Percentiles rank a stretch among this genome's conserved stretches.
Evolutionary conservation across 2,113 vertebrate genomes (phyloP).

Genomic region (Alligator sinensis): DNA sequence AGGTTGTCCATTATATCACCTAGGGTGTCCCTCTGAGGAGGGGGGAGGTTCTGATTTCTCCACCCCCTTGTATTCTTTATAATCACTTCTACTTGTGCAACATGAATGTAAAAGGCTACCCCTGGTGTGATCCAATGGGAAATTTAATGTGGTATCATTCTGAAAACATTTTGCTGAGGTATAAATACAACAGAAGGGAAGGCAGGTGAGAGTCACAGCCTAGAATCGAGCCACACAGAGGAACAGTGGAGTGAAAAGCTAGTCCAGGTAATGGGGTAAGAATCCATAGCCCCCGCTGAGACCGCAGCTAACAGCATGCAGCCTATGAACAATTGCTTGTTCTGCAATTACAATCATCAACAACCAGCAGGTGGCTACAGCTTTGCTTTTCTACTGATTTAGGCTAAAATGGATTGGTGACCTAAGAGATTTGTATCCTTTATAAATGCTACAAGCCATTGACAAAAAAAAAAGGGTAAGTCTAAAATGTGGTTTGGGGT

Average conservation of each 20-base stretch:
- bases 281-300: no score
- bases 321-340: no score
- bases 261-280: no score
- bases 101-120: background rate
- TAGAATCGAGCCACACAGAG: background rate
- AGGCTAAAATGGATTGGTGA: background rate
- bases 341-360: background rate
- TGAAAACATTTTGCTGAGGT: background rate
- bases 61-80: background rate
- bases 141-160: background rate
- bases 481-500: background rate
- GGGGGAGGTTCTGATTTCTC: background rate
- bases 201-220: background rate
- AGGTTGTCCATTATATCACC: background rate
- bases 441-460: background rate
- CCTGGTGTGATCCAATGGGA: rapidly evolving
- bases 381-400: background rate
- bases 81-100: background rate
- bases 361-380: background rate
- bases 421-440: rapidly evolving
- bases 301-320: no score
- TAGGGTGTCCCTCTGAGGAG: background rate
- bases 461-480: background rate
- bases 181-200: background rate
- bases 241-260: background rate